Evolutionary conservation across 1,140 invertebrate species (phyloP).

Genomic region (Aphaenogaster floridana): DNA sequence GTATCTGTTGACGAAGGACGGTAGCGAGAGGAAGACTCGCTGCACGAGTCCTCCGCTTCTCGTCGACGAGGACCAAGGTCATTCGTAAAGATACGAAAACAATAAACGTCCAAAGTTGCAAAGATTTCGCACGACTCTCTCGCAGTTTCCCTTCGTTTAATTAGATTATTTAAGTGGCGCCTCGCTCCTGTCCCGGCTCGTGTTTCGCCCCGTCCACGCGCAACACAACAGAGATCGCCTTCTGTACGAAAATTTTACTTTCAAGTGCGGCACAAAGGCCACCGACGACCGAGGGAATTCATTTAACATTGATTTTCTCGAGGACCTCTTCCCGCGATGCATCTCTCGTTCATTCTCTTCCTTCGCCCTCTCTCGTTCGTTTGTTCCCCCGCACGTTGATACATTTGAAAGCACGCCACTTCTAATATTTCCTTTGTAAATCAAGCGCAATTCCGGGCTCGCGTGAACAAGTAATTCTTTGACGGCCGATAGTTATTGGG

Average conservation of each 20-base stretch:
- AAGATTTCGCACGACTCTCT: conserved; percentile 36
- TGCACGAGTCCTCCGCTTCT: not conserved
- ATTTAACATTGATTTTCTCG: conserved; percentile 65
- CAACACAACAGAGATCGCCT: conserved; percentile 17
- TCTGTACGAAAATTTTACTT: conserved; percentile 56
- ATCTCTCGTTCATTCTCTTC: not conserved
- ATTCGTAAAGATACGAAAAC: not conserved
- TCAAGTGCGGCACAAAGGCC: conserved; percentile 50
- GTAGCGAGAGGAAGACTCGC: not conserved
- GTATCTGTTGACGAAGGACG: not conserved
- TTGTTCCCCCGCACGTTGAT: not conserved
- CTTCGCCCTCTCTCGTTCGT: too few relatives aligned
- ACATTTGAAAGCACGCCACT: conserved; percentile 31
- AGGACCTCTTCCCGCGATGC: conserved; percentile 45
- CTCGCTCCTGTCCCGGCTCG: not conserved
- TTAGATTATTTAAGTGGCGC: conserved; percentile 55
- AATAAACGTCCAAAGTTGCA: conserved; percentile 25
- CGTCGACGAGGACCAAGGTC: conserved; percentile 41
- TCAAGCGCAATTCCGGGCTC: conserved; percentile 17
- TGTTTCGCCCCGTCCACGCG: conserved; percentile 1
- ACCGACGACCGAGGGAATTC: conserved; percentile 45
- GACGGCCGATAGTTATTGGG: conserved; percentile 22
- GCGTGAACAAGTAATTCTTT: conserved; percentile 54
- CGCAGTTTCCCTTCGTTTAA: conserved; percentile 10
- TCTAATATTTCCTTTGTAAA: conserved; percentile 63